Conservation (phyloP, 2,113 vertebrate species). For the Melanerpes formicivorus region DNA sequence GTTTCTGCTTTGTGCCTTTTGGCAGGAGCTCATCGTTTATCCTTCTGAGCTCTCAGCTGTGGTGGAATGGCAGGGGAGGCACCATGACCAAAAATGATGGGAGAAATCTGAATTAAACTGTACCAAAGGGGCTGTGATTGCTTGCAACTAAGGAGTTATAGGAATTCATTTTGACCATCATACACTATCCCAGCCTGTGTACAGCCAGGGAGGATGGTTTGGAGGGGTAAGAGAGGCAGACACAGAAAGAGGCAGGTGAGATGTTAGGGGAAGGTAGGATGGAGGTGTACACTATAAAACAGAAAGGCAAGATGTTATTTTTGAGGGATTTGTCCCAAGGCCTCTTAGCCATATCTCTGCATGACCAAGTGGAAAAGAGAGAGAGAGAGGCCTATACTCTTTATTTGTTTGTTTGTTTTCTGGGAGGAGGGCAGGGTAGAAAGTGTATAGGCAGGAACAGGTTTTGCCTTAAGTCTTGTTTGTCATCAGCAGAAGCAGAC, state of each 20-base stretch:
- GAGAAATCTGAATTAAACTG: background rate
- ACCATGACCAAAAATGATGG: background rate
- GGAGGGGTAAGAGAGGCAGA: background rate
- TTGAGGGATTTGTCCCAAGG: background rate
- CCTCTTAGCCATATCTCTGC: background rate
- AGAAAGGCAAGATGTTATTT: background rate
- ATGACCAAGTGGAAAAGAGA: background rate
- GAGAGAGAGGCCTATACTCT: background rate
- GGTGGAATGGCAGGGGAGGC: background rate
- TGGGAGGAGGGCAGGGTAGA: background rate
- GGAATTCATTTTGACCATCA: background rate
- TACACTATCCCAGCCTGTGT: background rate
- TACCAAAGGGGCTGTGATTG: rapidly evolving
- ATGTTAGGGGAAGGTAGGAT: background rate
- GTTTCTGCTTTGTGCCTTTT: background rate
- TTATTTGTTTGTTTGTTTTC: too few relatives aligned
- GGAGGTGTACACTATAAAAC: background rate
- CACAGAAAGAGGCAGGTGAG: background rate
- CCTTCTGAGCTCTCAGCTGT: background rate
- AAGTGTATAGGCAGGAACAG: background rate
- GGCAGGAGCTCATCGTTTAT: background rate
- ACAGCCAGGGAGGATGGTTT: background rate
- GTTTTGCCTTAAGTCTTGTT: background rate
- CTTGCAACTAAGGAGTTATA: background rate
- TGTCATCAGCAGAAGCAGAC: background rate